Evolutionary conservation across 2,888 invertebrate species (phyloP).

Genomic region (Laspeyria flexula): DNA sequence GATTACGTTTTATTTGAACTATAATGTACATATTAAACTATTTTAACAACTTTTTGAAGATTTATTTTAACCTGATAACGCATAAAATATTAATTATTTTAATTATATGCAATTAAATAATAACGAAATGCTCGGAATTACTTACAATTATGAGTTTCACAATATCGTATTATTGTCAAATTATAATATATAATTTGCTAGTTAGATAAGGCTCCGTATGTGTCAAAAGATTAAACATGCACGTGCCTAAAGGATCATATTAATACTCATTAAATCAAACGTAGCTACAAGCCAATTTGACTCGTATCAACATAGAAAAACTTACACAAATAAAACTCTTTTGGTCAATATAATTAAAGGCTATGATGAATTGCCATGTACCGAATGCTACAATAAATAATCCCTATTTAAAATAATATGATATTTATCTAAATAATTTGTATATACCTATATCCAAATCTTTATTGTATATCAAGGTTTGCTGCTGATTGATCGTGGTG

Average conservation of each 20-base stretch:
- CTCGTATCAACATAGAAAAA: not conserved
- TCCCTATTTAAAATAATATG: constrained; percentile 11
- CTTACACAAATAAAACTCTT: not conserved
- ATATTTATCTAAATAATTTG: constrained; percentile 16
- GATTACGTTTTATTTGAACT: constrained; percentile 12
- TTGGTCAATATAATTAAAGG: not conserved
- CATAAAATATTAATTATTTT: too few species aligned
- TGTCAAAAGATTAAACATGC: not conserved
- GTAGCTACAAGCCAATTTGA: not conserved
- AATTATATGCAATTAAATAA: too few species aligned
- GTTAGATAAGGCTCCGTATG: not conserved
- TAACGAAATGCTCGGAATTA: too few species aligned
- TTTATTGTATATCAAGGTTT: not conserved
- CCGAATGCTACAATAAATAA: too few species aligned
- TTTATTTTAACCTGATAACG: not conserved
- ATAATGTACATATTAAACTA: not conserved
- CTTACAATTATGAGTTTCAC: too few species aligned
- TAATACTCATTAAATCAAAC: not conserved
- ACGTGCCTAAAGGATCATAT: not conserved
- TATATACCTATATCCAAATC: constrained; percentile 11
- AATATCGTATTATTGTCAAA: not conserved
- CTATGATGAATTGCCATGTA: not conserved
- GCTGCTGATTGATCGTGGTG: constrained; percentile 7
- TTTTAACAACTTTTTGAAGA: not conserved
- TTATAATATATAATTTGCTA: not conserved